Evolutionary conservation across 1,140 invertebrate species (phyloP), one percentile per base, ranked within the genome.

Genomic region (Pteromalus puparum): DNA sequence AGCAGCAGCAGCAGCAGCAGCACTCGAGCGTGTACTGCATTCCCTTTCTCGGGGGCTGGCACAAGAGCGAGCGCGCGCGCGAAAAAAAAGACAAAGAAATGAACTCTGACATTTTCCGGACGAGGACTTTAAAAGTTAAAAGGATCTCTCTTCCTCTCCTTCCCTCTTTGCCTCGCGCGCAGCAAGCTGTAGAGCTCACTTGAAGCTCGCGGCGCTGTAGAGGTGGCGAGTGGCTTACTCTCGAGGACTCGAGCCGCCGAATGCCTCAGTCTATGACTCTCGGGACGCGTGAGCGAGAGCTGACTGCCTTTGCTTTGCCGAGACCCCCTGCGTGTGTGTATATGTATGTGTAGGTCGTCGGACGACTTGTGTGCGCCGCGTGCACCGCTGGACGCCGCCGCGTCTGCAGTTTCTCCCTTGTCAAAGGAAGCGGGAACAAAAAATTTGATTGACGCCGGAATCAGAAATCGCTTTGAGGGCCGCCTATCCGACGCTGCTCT

Each of bases 201-300:
- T 70, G 24, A 70, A 70, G 28, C 67, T 61, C 53, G 53, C 53
- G 53, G 53, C 53, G 21, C 5, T 61, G 53, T 61, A 61, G 70
- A 82, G 81, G 81, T 82, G 81, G 81, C 2, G 76, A 83, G 81
- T 83, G 46, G 81, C 74, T 83, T 74, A 70, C 61, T 83, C 61
- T 83, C 65, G 74, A 83, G 24, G 38, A 46, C 24, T 21, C 73
- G 72, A 82, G 72, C 26, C 34, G 53, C 46, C 28, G 80, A 81
- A 81, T 81, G 67, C 78, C 15, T 81, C 72, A 18, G 30, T 76
- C 72, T 67, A 38, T 82, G 81, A 75, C 81, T 82, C 81, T 82
- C 28, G 48, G 70, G 28, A 15, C 70, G 26, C n/a, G 46, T 28
- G 68, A 74, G 46, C 21, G 53, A 61, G 46, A 48, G 46, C 48